Evolutionary conservation across 2,113 vertebrate genomes (phyloP).

Genomic region (Oryzias javanicus): DNA sequence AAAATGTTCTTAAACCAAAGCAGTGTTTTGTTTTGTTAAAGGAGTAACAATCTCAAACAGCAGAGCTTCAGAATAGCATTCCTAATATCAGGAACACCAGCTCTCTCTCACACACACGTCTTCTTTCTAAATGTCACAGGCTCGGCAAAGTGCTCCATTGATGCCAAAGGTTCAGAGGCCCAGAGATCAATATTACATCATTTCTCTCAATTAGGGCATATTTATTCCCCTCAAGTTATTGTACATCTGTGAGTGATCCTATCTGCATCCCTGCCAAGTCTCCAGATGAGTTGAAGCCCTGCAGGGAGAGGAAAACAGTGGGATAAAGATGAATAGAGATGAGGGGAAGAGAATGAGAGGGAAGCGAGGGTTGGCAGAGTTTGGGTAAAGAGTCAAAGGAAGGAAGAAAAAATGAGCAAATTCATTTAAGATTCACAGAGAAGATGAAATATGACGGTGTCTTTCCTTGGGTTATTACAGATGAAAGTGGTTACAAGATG

Average conservation of each 20-base stretch:
- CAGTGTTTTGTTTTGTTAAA: background rate
- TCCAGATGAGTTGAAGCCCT: slow-evolving; percentile 37
- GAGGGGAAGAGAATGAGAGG: slow-evolving; percentile 20
- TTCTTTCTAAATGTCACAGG: slow-evolving; percentile 71
- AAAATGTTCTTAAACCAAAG: slow-evolving; percentile 11
- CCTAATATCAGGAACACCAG: slow-evolving; percentile 8
- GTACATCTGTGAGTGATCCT: slow-evolving; percentile 61
- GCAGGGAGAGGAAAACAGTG: slow-evolving; percentile 23
- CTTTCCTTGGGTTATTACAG: slow-evolving; percentile 66
- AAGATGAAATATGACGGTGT: slow-evolving; percentile 65
- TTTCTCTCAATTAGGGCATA: slow-evolving; percentile 71
- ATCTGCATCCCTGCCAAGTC: slow-evolving; percentile 54
- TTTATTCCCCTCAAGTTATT: slow-evolving; percentile 69
- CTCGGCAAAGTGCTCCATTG: slow-evolving; percentile 40
- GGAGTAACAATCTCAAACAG: background rate
- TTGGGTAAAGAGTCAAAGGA: slow-evolving; percentile 29
- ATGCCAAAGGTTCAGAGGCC: slow-evolving; percentile 61
- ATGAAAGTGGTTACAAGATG: slow-evolving; percentile 65
- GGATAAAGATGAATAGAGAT: slow-evolving; percentile 41
- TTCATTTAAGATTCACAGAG: slow-evolving; percentile 64
- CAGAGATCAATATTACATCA: slow-evolving; percentile 68
- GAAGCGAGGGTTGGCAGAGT: slow-evolving; percentile 28
- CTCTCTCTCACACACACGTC: slow-evolving; percentile 25
- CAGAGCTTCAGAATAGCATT: slow-evolving; percentile 11
- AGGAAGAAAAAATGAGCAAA: slow-evolving; percentile 26